Percentiles rank a stretch among this genome's conserved stretches.
These are phyloP conservation scores for Natrix natrix DNA, from an alignment of 2,797 vertebrate species.

Conservation along the genomic window DNA sequence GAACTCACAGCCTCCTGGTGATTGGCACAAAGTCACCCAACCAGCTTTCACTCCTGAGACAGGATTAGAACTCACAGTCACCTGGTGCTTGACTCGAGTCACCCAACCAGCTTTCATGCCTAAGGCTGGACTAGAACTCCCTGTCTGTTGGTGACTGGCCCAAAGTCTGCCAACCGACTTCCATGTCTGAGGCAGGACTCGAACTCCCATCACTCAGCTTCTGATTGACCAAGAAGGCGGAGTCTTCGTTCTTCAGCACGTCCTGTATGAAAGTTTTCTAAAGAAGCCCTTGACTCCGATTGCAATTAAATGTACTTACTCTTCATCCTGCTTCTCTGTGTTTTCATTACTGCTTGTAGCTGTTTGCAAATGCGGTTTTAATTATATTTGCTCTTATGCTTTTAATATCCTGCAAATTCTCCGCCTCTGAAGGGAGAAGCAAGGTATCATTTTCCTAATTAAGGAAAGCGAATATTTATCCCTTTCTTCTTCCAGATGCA, in stretches of 20 bases:
- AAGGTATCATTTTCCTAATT: background rate
- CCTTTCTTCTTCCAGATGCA: background rate
- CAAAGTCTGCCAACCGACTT: no score
- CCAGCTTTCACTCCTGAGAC: accelerated
- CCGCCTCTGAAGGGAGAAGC: background rate
- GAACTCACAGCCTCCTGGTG: background rate
- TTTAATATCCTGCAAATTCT: background rate
- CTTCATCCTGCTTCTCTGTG: background rate
- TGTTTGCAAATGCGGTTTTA: background rate
- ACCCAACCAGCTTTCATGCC: background rate
- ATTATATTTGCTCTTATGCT: background rate
- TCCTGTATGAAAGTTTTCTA: background rate
- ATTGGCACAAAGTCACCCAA: background rate
- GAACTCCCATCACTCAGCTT: no score
- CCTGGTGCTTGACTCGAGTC: background rate
- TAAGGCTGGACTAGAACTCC: background rate
- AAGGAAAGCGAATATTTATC: background rate
- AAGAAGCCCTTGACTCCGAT: background rate
- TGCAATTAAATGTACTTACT: background rate
- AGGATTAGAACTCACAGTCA: accelerated
- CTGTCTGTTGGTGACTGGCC: no score
- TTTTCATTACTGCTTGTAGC: background rate
- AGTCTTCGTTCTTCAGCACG: accelerated
- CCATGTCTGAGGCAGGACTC: no score
- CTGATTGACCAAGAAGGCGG: background rate